Conservation (phyloP, 2,113 vertebrate genomes). For the Seriola dumerili region DNA sequence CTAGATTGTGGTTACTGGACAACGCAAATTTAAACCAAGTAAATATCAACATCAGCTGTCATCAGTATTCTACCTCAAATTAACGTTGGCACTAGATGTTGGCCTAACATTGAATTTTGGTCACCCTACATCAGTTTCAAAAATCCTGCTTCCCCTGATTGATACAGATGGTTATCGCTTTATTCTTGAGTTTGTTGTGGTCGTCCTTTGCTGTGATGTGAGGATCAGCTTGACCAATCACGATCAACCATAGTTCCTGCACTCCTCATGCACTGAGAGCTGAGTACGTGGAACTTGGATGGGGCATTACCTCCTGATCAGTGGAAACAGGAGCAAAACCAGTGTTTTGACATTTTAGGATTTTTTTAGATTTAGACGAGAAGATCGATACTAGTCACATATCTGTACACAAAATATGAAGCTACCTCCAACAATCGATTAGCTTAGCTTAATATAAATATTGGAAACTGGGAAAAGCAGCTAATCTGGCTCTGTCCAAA, state of each 20-base stretch:
- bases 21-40: too few species aligned
- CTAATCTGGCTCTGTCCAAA: not conserved
- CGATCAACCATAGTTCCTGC: too few species aligned
- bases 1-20: too few species aligned
- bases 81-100: too few species aligned
- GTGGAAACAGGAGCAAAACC: constrained; percentile 15
- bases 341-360: not conserved
- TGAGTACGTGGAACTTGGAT: not conserved
- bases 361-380: not conserved
- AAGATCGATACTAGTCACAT: not conserved
- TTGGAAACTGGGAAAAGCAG: not conserved
- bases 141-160: not conserved
- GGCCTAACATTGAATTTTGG: too few species aligned
- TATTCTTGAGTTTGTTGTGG: too few species aligned
- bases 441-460: not conserved
- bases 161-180: not conserved
- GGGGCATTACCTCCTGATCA: not conserved
- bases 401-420: not conserved
- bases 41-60: too few species aligned
- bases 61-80: too few species aligned
- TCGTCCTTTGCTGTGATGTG: too few species aligned
- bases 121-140: too few species aligned
- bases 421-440: not conserved
- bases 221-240: too few species aligned
- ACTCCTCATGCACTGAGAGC: not conserved